These are phyloP conservation scores for Sceliomorpha sp. DNA, from an alignment of 2,888 invertebrate species.

Conservation along the genomic window DNA sequence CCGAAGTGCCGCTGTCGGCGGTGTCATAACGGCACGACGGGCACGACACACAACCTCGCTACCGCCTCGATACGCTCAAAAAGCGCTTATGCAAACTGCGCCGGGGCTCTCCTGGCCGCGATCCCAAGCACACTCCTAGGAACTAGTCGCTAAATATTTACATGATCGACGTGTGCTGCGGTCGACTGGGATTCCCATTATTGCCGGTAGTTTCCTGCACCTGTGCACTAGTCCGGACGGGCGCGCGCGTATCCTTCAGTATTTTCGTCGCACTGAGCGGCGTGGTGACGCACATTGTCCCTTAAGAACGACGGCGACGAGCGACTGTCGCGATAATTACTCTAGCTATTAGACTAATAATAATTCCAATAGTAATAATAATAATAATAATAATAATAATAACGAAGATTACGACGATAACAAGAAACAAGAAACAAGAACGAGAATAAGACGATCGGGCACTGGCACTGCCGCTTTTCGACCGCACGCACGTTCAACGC, in stretches of 20 bases:
- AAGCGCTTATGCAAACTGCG: not conserved
- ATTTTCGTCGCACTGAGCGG: slow-evolving; percentile 74
- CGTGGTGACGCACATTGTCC: slow-evolving; percentile 75
- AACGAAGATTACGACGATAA: no score
- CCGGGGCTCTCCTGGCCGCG: no score
- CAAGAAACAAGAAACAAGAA: no score
- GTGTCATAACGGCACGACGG: no score
- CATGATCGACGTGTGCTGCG: slow-evolving; percentile 52
- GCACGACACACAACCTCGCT: no score
- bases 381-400: slow-evolving; percentile 1
- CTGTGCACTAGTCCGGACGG: slow-evolving; percentile 59
- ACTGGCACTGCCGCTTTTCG: no score
- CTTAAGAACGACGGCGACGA: slow-evolving; percentile 28
- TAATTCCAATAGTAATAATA: not conserved
- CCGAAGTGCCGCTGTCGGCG: no score
- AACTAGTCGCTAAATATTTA: slow-evolving; percentile 17
- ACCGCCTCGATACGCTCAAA: no score
- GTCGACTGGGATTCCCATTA: slow-evolving; percentile 33
- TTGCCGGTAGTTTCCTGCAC: slow-evolving; percentile 33
- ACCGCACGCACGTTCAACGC: slow-evolving; percentile 2
- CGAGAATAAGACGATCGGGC: no score
- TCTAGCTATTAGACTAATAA: not conserved
- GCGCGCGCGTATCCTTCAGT: slow-evolving; percentile 70
- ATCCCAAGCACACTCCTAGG: no score
- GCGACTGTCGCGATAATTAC: no score